Evolutionary conservation across 2,113 vertebrate genomes (phyloP).

Genomic region (Holacanthus passer): DNA sequence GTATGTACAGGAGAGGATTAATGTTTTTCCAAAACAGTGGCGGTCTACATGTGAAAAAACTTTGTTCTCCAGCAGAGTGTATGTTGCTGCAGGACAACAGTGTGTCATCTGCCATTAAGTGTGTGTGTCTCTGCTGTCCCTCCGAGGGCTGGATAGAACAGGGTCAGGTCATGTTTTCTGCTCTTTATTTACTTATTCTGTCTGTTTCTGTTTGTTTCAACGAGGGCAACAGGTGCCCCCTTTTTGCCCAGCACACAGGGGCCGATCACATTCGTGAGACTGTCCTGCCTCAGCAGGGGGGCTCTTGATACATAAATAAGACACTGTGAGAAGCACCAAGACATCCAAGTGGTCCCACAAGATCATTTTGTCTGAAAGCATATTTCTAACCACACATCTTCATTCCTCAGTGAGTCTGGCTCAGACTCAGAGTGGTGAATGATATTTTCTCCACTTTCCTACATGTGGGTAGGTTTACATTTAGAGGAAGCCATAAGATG

Average conservation of each 20-base stretch:
- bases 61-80: conserved; percentile 29
- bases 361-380: neutral
- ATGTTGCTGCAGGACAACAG: conserved; percentile 68
- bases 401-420: neutral
- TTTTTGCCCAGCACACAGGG: conserved; percentile 26
- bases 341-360: neutral
- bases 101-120: conserved; percentile 70
- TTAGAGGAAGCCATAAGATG: neutral
- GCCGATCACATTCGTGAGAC: neutral
- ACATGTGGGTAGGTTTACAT: neutral
- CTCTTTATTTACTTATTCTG: conserved; percentile 77
- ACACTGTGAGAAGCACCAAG: neutral
- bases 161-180: conserved; percentile 69
- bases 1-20: conserved; percentile 9
- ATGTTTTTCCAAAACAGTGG: conserved; percentile 14
- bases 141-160: conserved; percentile 40
- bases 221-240: conserved; percentile 55
- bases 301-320: conserved; percentile 1
- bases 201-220: conserved; percentile 66
- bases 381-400: neutral
- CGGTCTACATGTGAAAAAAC: conserved; percentile 10
- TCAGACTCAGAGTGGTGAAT: neutral
- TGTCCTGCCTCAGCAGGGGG: conserved; percentile 7
- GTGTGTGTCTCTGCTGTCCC: conserved; percentile 62
- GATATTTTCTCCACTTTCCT: neutral